These are phyloP conservation scores for Mylabris sibirica DNA, from an alignment of 2,888 invertebrate species.

Conservation along the genomic window DNA sequence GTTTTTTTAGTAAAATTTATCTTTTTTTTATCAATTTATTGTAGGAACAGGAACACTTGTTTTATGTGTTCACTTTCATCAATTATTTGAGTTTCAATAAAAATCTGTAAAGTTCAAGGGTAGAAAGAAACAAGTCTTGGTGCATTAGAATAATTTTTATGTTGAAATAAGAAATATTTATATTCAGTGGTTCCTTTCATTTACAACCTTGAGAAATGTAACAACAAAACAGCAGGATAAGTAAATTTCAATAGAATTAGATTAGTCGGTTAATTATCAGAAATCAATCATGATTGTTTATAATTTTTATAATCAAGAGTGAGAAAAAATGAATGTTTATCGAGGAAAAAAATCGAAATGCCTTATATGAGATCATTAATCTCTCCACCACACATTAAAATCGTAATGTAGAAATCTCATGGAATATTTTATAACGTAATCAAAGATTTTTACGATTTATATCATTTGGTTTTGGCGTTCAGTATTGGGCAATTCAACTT, in stretches of 20 bases:
- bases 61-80: neutral
- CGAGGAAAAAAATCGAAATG: neutral
- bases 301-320: neutral
- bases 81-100: neutral
- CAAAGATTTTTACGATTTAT: slow-evolving; percentile 6
- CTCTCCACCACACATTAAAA: neutral
- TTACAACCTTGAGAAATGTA: slow-evolving; percentile 2
- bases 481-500: neutral
- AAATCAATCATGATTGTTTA: neutral
- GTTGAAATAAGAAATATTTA: neutral
- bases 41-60: neutral
- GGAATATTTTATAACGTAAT: neutral
- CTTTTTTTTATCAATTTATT: neutral
- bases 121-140: neutral
- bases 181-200: slow-evolving; percentile 9
- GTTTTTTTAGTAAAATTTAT: neutral
- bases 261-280: neutral
- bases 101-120: neutral
- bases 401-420: neutral
- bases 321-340: neutral
- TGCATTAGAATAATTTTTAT: neutral
- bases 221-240: neutral
- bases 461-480: neutral
- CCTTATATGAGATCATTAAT: neutral
- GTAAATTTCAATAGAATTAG: neutral